Evolutionary conservation across 92 coral and sea anemone genomes (phyloP).

Genomic region (Nematostella vectensis): DNA sequence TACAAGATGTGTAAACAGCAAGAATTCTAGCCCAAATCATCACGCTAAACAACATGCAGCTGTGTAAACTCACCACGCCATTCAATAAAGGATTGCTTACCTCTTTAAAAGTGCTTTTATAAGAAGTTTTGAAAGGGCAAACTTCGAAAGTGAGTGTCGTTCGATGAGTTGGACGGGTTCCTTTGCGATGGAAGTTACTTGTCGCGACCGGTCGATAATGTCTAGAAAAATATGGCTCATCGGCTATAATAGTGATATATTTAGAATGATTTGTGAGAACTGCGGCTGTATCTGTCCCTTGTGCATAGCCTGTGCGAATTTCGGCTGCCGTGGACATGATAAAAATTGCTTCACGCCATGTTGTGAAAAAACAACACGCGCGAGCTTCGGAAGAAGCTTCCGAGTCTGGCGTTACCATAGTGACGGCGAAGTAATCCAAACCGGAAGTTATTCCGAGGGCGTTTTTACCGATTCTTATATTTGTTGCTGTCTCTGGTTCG

Average conservation of each 20-base stretch:
- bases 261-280: constrained; percentile 86
- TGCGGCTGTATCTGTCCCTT: constrained; percentile 80
- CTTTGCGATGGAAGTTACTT: constrained; percentile 40
- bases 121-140: constrained; percentile 38
- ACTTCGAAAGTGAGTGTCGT: constrained; percentile 59
- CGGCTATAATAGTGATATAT: constrained; percentile 81
- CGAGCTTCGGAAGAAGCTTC: too few relatives aligned
- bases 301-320: constrained; percentile 43
- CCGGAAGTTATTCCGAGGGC: too few relatives aligned
- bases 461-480: too few relatives aligned
- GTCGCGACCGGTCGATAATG: constrained; percentile 39
- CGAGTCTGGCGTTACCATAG: too few relatives aligned
- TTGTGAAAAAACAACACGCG: too few relatives aligned
- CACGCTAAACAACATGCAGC: too few relatives aligned
- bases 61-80: too few relatives aligned
- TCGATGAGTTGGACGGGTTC: constrained; percentile 74
- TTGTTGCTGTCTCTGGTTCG: too few relatives aligned
- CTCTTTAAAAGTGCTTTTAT: constrained; percentile 78
- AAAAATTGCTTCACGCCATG: constrained; percentile 14
- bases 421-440: too few relatives aligned
- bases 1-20: too few relatives aligned
- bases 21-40: too few relatives aligned
- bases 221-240: constrained; percentile 69
- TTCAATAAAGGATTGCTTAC: constrained; percentile 38
- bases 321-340: constrained; percentile 53